Base-by-base conservation (phyloP, 2,797 vertebrate genomes). In the Siniperca undulata region DNA sequence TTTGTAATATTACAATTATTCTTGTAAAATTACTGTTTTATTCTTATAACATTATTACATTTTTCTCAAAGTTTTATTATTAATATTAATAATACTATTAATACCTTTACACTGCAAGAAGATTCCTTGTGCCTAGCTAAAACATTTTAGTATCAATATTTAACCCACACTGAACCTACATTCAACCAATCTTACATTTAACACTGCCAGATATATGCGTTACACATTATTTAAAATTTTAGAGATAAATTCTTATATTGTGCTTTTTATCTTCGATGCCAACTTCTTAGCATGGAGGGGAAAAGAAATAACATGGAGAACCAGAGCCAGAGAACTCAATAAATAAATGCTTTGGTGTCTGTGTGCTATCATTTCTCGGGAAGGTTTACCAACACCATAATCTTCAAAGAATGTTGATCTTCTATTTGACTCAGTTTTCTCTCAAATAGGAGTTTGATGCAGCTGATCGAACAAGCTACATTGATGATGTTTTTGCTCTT, bases 401-500 rank as follows among this genome's bases (percentile, higher is more conserved):
- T 22, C 22, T 16, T 58, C 1, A 59, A 48, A 52, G 12, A 65
- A 8, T 34, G 4, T 36, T 20, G 1, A 59, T 58, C 2, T 30
- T 36, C 3, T 8, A 2, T 69, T 50, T 77, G 38, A 74, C 22
- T 68, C 20, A 7, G 8, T 14, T 65, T 27, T 75, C 8, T 30
- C 38, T 56, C 52, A 24, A 87, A 86, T 85, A 97, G 96, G 88
- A 68, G 22, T 95, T 95, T 38, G 80, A 92, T 70, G 87, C 92
- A 73, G 96, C 96, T 70, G 98, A 98, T 55, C 96, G 98, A 0
- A 95, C 97, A 17, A 96, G 98, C 81, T 94, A 97, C 90, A 96
- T 99, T 68, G 99, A 99, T 87, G 98, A 99, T 50, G 94, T 93
- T 13, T 99, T 99, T 94, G 96, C 98, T 78, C 94, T 99, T 86